Evolutionary conservation across 2,113 vertebrate genomes (phyloP).

Genomic region (Typhlomys cinereus): DNA sequence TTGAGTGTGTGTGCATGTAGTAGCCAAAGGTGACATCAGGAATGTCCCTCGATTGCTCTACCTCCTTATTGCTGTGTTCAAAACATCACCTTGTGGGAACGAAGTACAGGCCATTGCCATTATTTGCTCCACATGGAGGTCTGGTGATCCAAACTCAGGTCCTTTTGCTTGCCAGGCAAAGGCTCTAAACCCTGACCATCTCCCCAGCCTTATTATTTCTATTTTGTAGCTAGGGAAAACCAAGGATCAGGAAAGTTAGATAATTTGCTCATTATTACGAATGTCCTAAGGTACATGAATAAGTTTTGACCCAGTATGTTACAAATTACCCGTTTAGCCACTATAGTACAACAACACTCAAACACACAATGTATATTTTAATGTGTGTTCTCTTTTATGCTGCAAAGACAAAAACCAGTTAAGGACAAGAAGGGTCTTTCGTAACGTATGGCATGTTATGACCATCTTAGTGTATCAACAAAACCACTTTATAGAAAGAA

Average conservation of each 20-base stretch:
- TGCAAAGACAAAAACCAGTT: neutral
- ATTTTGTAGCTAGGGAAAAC: slow-evolving; percentile 35
- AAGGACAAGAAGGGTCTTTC: neutral
- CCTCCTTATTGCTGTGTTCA: too few relatives aligned
- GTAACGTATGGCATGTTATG: neutral
- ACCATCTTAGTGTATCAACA: neutral
- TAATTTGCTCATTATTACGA: neutral
- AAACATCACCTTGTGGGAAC: too few relatives aligned
- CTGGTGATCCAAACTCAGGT: too few relatives aligned
- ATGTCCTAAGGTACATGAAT: neutral
- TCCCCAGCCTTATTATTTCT: too few relatives aligned
- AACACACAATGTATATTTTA: neutral
- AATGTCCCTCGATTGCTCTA: too few relatives aligned
- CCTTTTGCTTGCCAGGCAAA: too few relatives aligned
- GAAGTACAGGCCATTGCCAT: too few relatives aligned
- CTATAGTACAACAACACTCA: neutral
- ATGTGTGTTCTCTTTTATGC: neutral
- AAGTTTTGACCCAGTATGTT: neutral
- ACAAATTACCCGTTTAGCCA: neutral
- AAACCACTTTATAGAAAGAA: neutral
- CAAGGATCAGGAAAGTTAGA: neutral
- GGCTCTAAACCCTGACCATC: too few relatives aligned
- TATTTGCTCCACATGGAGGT: too few relatives aligned
- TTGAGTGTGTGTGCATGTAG: too few relatives aligned
- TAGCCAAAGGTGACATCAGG: too few relatives aligned